Conservation (phyloP, 2,113 vertebrate genomes). For the crab-eating macaque (Macaca fascicularis) region T2T-MFA8v1.1 NC_088387.1:12136501-12137000, state of each 20-base stretch:
- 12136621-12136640: neutral
- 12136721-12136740: neutral
- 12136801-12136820: neutral
- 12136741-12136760: neutral
- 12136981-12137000: neutral
- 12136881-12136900: neutral
- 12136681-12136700: neutral
- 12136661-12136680: neutral
- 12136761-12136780: neutral
- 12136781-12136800: neutral
- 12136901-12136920: neutral
- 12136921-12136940: neutral
- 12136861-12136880: neutral
- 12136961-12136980: neutral
- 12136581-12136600: neutral
- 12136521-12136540: too few relatives aligned
- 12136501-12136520: neutral
- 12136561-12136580: neutral
- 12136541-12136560: neutral
- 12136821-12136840: neutral
- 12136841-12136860: neutral
- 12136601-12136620: neutral
- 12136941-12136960: neutral
- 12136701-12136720: neutral
- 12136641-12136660: neutral